Evolutionary conservation across 1,140 invertebrate species (phyloP).

Genomic region (Halesus radiatus): DNA sequence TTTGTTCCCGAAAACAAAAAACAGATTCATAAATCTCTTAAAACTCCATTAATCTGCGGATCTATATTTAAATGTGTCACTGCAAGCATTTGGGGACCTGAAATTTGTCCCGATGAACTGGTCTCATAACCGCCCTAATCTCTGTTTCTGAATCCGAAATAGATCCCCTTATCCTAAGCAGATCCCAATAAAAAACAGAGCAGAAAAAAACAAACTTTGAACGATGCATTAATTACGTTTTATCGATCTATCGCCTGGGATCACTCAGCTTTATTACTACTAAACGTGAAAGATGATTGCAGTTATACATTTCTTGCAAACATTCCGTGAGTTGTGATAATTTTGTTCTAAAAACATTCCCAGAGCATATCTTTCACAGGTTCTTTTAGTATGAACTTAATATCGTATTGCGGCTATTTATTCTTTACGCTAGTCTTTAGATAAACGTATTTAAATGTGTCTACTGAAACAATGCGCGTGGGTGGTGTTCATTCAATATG

Average conservation of each 20-base stretch:
- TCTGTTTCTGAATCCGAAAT: slow-evolving; percentile 12
- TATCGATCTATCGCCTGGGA: neutral
- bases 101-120: slow-evolving; percentile 31
- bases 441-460: neutral
- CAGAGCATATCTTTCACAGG: neutral
- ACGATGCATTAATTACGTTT: neutral
- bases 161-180: slow-evolving; percentile 6
- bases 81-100: slow-evolving; percentile 2
- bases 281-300: neutral
- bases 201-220: neutral
- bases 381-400: too few species aligned
- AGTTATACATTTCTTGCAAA: neutral
- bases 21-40: slow-evolving; percentile 22
- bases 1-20: slow-evolving; percentile 7
- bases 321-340: neutral
- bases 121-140: neutral
- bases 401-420: too few species aligned
- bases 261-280: neutral
- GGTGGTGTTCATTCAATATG: slow-evolving; percentile 1
- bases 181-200: neutral
- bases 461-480: neutral
- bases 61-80: slow-evolving; percentile 34
- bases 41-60: slow-evolving; percentile 14
- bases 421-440: too few species aligned
- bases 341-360: neutral